These are phyloP conservation scores for Cryptoblepharus egeriae DNA, from an alignment of 2,797 vertebrate genomes.

Conservation along the genomic window DNA sequence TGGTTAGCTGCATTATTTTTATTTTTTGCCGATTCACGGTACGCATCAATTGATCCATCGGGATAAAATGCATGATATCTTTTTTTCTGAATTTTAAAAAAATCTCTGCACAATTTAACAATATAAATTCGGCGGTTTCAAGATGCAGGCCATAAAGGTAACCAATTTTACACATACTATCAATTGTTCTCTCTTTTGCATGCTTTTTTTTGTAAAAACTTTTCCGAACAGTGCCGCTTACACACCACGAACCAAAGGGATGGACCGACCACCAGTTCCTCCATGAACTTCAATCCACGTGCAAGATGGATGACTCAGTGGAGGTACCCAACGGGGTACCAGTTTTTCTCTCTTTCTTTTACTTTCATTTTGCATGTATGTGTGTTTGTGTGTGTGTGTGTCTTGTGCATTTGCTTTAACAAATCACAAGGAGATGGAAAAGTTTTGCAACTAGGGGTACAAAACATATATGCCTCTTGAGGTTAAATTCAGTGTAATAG, in stretches of 20 bases:
- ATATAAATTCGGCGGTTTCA: constrained; percentile 82
- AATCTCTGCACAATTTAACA: constrained; percentile 81
- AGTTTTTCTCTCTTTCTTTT: constrained; percentile 38
- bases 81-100: constrained; percentile 69
- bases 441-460: constrained; percentile 79
- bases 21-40: constrained; percentile 77
- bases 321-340: constrained; percentile 74
- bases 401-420: constrained; percentile 77
- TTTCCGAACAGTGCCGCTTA: constrained; percentile 77
- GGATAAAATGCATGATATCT: constrained; percentile 79
- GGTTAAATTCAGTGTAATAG: constrained; percentile 79
- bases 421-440: constrained; percentile 80
- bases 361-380: too few relatives aligned
- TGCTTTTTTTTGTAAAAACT: constrained; percentile 75
- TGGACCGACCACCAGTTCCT: constrained; percentile 73
- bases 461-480: constrained; percentile 85
- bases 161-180: constrained; percentile 82
- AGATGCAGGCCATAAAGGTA: constrained; percentile 83
- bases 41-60: constrained; percentile 79
- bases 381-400: constrained; percentile 31
- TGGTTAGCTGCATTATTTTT: constrained; percentile 42
- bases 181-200: constrained; percentile 81
- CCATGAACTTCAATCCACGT: constrained; percentile 79
- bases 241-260: constrained; percentile 76
- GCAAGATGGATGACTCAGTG: constrained; percentile 77